Base-by-base conservation (phyloP, 2,888 invertebrate species). In the Eristalis arbustorum region DNA sequence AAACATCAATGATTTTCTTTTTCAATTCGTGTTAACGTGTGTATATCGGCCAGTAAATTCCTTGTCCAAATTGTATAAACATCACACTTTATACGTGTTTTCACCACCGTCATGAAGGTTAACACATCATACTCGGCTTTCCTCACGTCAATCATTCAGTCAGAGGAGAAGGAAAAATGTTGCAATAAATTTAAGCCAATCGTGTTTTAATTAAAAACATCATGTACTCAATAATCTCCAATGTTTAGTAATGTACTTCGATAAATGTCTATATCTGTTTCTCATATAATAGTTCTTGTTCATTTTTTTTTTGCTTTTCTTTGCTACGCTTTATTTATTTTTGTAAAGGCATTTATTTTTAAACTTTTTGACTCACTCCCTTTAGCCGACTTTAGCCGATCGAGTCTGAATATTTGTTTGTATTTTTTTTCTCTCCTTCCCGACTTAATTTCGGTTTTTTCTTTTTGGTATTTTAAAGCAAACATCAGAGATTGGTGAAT, bases 401-500 rank as follows among this genome's bases (percentile, higher is more conserved):
- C 62, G 57, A 28, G 49, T 49, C 68, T 23, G 63, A 79, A 69
- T 37, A 63, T 57, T 63, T 69, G 40, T 59, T 83, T 78, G 40
- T 82, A 11, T 40, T 40, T 18, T 25, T 67, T 37, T 71, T 61
- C 31, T 37, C 22, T 25, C 68, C 40, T 23, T 10, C 18, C 56
- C 56, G 22, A 56, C n/a, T 56, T 56, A 56, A 56, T 56, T 56
- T 59, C 14, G 14, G 25, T 5, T 68, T 74, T 73, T 49, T 66
- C 49, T 23, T 22, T 57, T 13, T 83, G 63, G 68, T 79, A 71
- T 83, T 78, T 78, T 31, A 57, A 84, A 84, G 61, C 62, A 77
- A 81, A 76, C 73, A 77, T 72, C 40, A 64, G 28, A 1, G 31
- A 3, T 31, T 6, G 31, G 31, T 31, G 5, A 31, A 72, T 56